Evolutionary conservation across 2,113 vertebrate species (phyloP), one percentile per base, ranked within the genome.

Genomic region (Terrapene triunguis): DNA sequence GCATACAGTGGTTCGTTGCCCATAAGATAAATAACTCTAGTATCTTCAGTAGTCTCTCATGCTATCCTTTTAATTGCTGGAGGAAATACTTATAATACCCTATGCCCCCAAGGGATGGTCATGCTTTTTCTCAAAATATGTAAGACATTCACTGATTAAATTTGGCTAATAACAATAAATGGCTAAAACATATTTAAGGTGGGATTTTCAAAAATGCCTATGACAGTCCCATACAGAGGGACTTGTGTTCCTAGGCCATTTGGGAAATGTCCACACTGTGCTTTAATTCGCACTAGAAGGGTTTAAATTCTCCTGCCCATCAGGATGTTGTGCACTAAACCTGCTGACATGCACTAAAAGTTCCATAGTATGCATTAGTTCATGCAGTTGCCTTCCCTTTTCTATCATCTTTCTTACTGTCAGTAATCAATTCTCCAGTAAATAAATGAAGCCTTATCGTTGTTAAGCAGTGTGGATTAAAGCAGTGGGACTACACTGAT

Each of bases 381-480:
- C 4, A 22, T 84, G 69, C 59, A 74, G 84, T 42, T 79, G 57
- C 51, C 44, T 62, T 13, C 72, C 59, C 55, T 89, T 62, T 85
- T 38, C 72, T 69, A 90, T 84, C 87, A 65, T 78, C 85, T 94
- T 55, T 48, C 72, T 82, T 59, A 44, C 85, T 80, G 87, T 48
- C 72, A 72, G 80, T 78, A 62, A 90, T 51, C 54, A 42, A 27
- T 76, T 76, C 6, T 8, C 27, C 32, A 22, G 17, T 38, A 85
- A 89, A 86, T 92, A 89, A 93, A 89, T 84, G 89, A 93, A 83
- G 51, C 80, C 80, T 89, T 83, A 19, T 42, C 89, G 32, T 53
- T 91, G 47, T 48, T 13, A 12, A 85, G n/a, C 47, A 2, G 69
- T 59, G 59, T 0, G 1, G 78, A 65, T 55, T 21, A 51, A 80